Base-by-base conservation (phyloP, 2,888 invertebrate species). In the Acanthosepion pharaonis region DNA sequence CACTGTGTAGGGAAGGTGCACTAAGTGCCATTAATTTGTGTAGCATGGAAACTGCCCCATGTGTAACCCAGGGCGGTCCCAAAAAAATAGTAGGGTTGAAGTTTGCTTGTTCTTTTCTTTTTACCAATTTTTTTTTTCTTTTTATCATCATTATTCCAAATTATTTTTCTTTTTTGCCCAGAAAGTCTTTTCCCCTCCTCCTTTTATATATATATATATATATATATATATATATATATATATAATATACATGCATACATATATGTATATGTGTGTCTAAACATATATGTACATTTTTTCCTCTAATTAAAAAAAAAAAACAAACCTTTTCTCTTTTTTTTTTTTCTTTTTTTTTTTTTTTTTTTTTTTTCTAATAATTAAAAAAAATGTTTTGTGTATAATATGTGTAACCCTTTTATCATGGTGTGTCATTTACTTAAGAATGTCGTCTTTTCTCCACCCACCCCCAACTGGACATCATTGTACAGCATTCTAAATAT, bases 1-100 rank as follows among this genome's bases (percentile, higher is more conserved):
- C 93, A 93, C 93, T 93, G 93, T 93, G 93, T 93, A 93, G 93
- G 93, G 93, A 94, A 94, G 94, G 94, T 48, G 59, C 94, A 94
- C 94, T 48, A 94, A 94, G 94, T 94, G 94, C 94, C 94, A 94
- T 94, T 94, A 94, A 64, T 55, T 48, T 64, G 33, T 94, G 94
- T 94, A 64, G 94, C 48, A 94, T 33, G 94, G 94, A 55, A 42
- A 94, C 93, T 49, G 53, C 93, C 53, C 48, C 33, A 53, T n/a
- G 49, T 93, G 51, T 93, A 93, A 93, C 92, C 93, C 93, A 49
- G 93, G 93, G 49, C 51, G 93, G n/a, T 49, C 93, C 93, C 93
- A n/a, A 49, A 78, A 78, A 78, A 78, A 93, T 93, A 93, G 93
- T 93, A 93, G 93, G 51, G 93, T 93, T 49, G 53, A 93, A 93